Base-by-base conservation (phyloP, 2,113 vertebrate species). In the Cyprinodon brontotheroides region DNA sequence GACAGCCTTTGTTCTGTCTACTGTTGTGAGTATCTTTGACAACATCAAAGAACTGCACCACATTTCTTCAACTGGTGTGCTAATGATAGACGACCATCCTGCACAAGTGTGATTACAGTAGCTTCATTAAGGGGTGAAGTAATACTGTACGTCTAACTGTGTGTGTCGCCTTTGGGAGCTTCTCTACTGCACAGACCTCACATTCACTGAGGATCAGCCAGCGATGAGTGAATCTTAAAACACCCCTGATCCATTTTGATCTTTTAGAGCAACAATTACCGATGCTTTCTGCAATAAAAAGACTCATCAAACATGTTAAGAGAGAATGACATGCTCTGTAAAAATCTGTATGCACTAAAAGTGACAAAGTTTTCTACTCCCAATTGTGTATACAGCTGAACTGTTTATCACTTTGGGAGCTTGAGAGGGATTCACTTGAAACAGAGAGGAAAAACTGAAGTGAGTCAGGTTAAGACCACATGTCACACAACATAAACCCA, bases 1-100 rank as follows among this genome's bases (percentile, higher is more conserved):
- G 72, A 78, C 76, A 9, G 59, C 80, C 93, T 94, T 94, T 94
- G 90, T 94, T 94, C 89, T 90, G 47, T 85, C 80, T 79, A 83
- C 86, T 87, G 89, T 85, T 83, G 80, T 81, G 84, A 89, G 84
- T 91, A 85, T 94, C 90, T 90, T 75, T 88, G 89, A 87, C 85
- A 80, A 92, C 92, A 93, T 93, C 92, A 94, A 93, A 94, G 92
- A 82, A 73, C 64, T 64, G 43, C 76, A 63, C 75, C 74, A 64
- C 81, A 13, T 80, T 90, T 86, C 78, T 79, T 41, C 78, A 75
- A 86, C 79, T 75, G 29, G 73, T 71, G 57, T 63, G 64, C 81
- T 91, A 93, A 95, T 92, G 87, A 93, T 87, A 83, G 78, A 85
- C 68, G 90, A 91, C 81, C 80, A 22, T 85, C 81, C 89, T 90